Percentiles rank a stretch among this genome's conserved stretches.
These are phyloP conservation scores for Zhuqinia jingwanae DNA, from an alignment of 2,888 invertebrate species.

Conservation along the genomic window DNA sequence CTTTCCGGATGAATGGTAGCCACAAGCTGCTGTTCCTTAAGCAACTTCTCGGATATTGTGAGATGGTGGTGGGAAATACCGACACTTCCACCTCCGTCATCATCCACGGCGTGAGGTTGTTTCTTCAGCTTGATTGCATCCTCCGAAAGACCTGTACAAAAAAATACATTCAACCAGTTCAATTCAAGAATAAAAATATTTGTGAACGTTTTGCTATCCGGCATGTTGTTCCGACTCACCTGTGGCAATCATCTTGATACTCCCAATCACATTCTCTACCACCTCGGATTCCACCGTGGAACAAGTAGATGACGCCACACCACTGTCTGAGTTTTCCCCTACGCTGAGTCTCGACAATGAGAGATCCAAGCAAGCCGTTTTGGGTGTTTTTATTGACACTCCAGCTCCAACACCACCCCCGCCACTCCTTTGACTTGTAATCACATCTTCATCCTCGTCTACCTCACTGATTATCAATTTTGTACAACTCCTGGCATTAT, in stretches of 20 bases:
- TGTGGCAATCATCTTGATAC: slow-evolving; percentile 56
- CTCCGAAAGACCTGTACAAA: slow-evolving; percentile 52
- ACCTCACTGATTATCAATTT: slow-evolving; percentile 62
- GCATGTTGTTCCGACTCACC: not conserved
- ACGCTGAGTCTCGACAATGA: slow-evolving; percentile 52
- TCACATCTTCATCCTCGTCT: slow-evolving; percentile 52
- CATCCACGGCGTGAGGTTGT: slow-evolving; percentile 55
- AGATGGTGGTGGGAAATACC: not conserved
- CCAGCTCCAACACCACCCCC: not conserved
- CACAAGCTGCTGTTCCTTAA: slow-evolving; percentile 55
- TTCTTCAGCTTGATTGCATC: slow-evolving; percentile 59
- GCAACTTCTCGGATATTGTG: slow-evolving; percentile 20
- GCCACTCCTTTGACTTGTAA: not conserved
- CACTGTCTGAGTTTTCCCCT: slow-evolving; percentile 56
- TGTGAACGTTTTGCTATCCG: too few species aligned
- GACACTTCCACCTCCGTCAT: slow-evolving; percentile 35
- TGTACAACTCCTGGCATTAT: not conserved
- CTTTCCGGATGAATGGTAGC: slow-evolving; percentile 58
- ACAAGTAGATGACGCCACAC: slow-evolving; percentile 58
- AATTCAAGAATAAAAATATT: too few species aligned
- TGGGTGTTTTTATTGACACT: slow-evolving; percentile 11
- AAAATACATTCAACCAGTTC: not conserved
- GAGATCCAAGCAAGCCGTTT: slow-evolving; percentile 34
- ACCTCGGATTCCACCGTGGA: slow-evolving; percentile 58
- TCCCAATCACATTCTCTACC: slow-evolving; percentile 52